phyloP scores from a whole-genome alignment of 2,113 vertebrate genomes.

The Lagenorhynchus albirostris region DNA sequence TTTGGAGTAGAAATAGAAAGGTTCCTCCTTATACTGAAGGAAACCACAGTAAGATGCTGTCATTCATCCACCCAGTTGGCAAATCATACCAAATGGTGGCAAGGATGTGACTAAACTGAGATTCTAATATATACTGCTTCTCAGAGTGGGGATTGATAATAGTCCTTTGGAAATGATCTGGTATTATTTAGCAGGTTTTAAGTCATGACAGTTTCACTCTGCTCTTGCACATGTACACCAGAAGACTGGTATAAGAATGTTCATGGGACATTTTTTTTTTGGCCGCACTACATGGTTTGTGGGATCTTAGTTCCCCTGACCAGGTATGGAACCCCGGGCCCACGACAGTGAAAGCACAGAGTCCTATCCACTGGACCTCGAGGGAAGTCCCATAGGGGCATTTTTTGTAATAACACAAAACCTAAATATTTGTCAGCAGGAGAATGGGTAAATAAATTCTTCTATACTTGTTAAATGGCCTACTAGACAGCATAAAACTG shows the following conservation, averaged over 20 bases:
- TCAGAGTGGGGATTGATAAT: not conserved
- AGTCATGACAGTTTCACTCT: not conserved
- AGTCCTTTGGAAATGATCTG: constrained; percentile 40
- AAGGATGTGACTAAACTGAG: not conserved
- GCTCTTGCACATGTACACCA: constrained; percentile 9
- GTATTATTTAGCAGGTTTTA: constrained; percentile 40
- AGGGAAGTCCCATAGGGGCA: not conserved
- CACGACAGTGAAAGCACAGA: not conserved
- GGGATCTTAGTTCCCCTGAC: not conserved
- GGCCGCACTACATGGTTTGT: not conserved
- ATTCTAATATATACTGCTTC: not conserved
- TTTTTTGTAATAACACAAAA: not conserved
- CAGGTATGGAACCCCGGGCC: not conserved
- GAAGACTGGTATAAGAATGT: not conserved
- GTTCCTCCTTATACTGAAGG: not conserved
- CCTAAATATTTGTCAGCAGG: not conserved
- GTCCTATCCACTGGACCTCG: not conserved
- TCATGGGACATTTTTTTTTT: not conserved
- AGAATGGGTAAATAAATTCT: not conserved
- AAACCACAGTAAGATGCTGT: not conserved
- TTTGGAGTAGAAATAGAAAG: constrained; percentile 38
- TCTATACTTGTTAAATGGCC: not conserved
- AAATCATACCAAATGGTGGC: not conserved
- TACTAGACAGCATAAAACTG: not conserved
- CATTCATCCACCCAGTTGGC: not conserved